Evolutionary conservation across 2,797 vertebrate genomes (phyloP).

Genomic region (Coreius guichenoti): DNA sequence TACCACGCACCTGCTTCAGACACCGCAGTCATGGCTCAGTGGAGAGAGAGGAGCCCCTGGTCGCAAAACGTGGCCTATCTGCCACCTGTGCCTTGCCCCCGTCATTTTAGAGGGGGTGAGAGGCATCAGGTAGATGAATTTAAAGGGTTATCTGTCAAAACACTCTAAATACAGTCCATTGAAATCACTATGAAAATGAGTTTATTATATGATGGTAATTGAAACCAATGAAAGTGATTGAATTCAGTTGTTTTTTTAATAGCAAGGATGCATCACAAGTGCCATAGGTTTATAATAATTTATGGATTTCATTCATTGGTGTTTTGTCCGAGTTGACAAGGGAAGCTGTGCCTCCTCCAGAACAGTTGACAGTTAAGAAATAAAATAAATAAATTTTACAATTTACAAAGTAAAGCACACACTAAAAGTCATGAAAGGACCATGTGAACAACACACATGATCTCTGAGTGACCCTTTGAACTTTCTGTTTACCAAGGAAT

Average conservation of each 20-base stretch:
- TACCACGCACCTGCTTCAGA: slow-evolving; percentile 61
- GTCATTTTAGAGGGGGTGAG: slow-evolving; percentile 40
- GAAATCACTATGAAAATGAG: slow-evolving; percentile 11
- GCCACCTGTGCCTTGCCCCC: slow-evolving; percentile 62
- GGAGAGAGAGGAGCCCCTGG: slow-evolving; percentile 51
- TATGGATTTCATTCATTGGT: neutral
- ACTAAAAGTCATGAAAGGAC: neutral
- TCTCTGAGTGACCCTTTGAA: neutral
- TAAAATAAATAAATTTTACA: neutral
- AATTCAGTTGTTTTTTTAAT: neutral
- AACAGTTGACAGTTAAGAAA: neutral
- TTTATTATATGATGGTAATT: neutral
- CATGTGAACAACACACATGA: neutral
- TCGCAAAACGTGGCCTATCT: slow-evolving; percentile 52
- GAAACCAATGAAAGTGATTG: slow-evolving; percentile 2
- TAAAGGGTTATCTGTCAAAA: slow-evolving; percentile 44
- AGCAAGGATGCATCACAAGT: neutral
- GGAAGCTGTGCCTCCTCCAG: neutral
- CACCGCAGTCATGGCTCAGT: slow-evolving; percentile 53
- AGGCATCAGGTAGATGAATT: slow-evolving; percentile 48
- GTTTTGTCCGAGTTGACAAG: neutral
- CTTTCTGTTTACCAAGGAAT: neutral
- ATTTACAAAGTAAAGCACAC: neutral
- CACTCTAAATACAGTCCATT: slow-evolving; percentile 6
- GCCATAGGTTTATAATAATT: neutral